Evolutionary conservation across 2,797 vertebrate species (phyloP).

Genomic region (Clamator glandarius): DNA sequence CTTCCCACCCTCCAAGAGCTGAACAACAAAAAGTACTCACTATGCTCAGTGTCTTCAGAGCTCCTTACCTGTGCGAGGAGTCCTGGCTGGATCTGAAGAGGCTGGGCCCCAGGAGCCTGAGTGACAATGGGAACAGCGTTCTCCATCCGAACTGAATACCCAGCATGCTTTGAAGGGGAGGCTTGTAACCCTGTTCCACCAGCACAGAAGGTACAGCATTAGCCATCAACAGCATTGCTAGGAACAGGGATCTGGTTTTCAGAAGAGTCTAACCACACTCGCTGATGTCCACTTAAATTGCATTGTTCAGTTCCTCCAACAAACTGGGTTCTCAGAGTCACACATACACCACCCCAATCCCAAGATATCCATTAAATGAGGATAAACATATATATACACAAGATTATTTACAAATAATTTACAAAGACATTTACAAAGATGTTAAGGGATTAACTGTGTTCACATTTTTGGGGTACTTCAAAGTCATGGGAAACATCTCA

Average conservation of each 20-base stretch:
- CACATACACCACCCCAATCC: background rate
- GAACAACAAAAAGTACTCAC: background rate
- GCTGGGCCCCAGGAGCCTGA: conserved; percentile 93
- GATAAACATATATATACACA: background rate
- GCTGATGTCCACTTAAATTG: background rate
- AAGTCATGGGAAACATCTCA: background rate
- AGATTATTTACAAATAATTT: too few relatives aligned
- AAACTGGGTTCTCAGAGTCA: background rate
- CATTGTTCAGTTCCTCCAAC: background rate
- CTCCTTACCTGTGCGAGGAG: conserved; percentile 94
- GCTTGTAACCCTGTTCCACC: conserved; percentile 89
- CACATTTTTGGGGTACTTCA: background rate
- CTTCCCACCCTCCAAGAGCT: background rate
- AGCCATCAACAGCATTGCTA: background rate
- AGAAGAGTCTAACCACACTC: background rate
- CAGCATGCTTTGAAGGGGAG: conserved; percentile 95
- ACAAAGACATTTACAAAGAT: background rate
- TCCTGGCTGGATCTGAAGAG: conserved; percentile 96
- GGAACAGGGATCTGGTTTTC: background rate
- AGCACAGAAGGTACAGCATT: conserved; percentile 24
- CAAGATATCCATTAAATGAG: background rate
- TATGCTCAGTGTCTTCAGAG: background rate
- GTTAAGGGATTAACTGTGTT: background rate
- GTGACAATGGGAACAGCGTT: conserved; percentile 99
- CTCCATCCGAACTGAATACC: conserved; percentile 98